Conservation (phyloP, 2,113 vertebrate species). For the Mustela lutreola region DNA sequence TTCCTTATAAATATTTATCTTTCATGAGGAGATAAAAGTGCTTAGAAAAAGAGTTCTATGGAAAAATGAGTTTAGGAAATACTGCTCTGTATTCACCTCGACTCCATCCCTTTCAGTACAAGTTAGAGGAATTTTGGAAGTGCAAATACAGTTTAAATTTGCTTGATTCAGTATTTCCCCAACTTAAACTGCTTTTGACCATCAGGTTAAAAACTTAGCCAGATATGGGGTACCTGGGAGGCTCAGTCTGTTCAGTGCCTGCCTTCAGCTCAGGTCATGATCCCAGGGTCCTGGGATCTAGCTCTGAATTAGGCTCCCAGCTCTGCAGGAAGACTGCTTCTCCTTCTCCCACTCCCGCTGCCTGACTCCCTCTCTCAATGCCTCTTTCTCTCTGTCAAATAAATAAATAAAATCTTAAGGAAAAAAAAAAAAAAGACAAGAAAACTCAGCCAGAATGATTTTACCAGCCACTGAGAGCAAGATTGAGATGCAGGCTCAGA, state of each 20-base stretch:
- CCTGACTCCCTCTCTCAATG: too few relatives aligned
- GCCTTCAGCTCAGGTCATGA: too few relatives aligned
- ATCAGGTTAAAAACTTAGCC: background rate
- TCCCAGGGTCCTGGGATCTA: too few relatives aligned
- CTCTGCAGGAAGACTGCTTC: too few relatives aligned
- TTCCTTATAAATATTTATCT: background rate
- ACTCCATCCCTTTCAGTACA: background rate
- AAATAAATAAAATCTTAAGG: too few relatives aligned
- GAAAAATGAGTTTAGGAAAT: background rate
- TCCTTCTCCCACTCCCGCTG: too few relatives aligned
- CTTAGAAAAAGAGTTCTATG: background rate
- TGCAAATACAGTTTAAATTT: background rate
- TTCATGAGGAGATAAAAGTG: background rate
- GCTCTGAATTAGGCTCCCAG: too few relatives aligned
- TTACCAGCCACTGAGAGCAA: background rate
- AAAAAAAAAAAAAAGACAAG: too few relatives aligned
- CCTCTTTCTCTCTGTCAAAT: too few relatives aligned
- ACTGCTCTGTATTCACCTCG: background rate
- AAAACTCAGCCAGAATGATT: background rate
- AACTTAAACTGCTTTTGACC: background rate
- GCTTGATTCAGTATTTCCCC: background rate
- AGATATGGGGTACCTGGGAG: background rate
- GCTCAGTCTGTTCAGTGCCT: too few relatives aligned
- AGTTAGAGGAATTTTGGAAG: background rate
- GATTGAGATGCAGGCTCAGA: background rate